A percentile compares a stretch with the other conserved stretches of the same genome.
Conservation (phyloP, 2,888 invertebrate genomes). For the Drosophila merina region DNA sequence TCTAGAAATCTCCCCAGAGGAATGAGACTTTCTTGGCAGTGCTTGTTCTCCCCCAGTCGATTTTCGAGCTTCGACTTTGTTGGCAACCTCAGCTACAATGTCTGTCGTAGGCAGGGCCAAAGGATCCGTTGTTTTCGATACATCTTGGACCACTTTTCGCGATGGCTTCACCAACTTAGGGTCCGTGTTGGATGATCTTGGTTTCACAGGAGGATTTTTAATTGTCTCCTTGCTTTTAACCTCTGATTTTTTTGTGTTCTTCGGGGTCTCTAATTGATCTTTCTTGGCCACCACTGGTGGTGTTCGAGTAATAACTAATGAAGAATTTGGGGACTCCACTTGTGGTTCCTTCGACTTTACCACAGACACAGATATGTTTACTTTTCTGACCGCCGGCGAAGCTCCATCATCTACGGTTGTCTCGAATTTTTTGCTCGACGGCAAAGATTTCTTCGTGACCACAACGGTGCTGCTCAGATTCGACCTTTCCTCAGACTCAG, state of each 20-base stretch:
- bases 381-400: slow-evolving; percentile 8
- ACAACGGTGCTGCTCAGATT: slow-evolving; percentile 6
- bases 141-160: neutral
- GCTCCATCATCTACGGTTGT: neutral
- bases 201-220: neutral
- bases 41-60: neutral
- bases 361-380: slow-evolving; percentile 35
- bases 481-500: neutral
- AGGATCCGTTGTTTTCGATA: neutral
- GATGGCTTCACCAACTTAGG: neutral
- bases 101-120: neutral
- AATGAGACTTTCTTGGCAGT: neutral
- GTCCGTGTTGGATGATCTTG: neutral
- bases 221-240: neutral
- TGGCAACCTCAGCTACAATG: too few relatives aligned
- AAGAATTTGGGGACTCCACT: neutral
- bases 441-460: slow-evolving; percentile 18
- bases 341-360: slow-evolving; percentile 15
- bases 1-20: neutral
- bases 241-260: slow-evolving; percentile 6
- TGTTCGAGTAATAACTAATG: neutral
- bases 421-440: slow-evolving; percentile 5
- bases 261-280: neutral
- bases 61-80: neutral
- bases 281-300: slow-evolving; percentile 2